Conservation (phyloP, 2,113 vertebrate species). For the Syngnathus floridae region DNA sequence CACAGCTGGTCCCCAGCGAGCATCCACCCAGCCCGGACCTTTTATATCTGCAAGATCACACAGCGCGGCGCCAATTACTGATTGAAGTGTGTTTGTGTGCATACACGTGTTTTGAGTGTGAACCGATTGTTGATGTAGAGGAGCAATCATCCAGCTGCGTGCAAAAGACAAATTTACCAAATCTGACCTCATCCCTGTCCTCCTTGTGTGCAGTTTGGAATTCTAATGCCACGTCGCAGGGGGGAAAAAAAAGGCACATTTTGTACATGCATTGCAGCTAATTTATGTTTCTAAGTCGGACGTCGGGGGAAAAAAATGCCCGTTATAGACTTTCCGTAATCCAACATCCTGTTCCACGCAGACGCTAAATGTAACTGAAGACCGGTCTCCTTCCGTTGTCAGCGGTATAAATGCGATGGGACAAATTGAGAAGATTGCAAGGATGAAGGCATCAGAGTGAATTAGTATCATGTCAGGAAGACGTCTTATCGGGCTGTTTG, state of each 20-base stretch:
- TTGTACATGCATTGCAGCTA: background rate
- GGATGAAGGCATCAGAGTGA: conserved; percentile 61
- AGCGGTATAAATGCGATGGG: conserved; percentile 46
- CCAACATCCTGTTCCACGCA: background rate
- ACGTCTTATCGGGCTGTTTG: conserved; percentile 49
- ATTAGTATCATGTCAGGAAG: conserved; percentile 51
- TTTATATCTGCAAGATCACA: conserved; percentile 42
- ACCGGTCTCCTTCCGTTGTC: conserved; percentile 56
- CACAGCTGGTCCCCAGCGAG: conserved; percentile 61
- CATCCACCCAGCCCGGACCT: conserved; percentile 32
- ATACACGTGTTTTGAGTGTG: background rate
- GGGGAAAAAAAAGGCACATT: too few relatives aligned
- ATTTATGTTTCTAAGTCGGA: background rate
- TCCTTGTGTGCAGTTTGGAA: conserved; percentile 1
- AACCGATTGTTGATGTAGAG: conserved; percentile 8
- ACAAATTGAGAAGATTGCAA: conserved; percentile 69
- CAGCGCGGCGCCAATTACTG: conserved; percentile 33
- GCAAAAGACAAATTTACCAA: conserved; percentile 17
- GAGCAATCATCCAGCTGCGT: background rate
- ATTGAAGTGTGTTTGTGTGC: conserved; percentile 8
- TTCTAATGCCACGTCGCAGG: background rate
- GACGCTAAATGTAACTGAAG: conserved; percentile 53
- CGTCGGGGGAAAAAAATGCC: background rate
- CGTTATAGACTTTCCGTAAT: background rate
- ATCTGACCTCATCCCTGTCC: conserved; percentile 22